Conservation (phyloP, 2,797 vertebrate species). For the Labeo calbasu region DNA sequence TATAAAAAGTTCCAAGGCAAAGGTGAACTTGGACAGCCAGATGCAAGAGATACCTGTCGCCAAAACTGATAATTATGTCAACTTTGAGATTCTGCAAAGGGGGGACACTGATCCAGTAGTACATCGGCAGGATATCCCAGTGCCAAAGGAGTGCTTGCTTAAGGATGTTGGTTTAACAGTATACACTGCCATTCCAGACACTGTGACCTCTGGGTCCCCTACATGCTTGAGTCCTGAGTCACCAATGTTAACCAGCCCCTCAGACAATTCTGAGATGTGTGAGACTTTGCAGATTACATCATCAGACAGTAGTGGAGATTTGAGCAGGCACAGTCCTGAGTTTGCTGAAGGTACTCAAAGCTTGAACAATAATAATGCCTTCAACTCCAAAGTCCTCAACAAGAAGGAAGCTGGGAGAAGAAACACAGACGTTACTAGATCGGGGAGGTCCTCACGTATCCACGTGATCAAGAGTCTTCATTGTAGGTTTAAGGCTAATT, state of each 20-base stretch:
- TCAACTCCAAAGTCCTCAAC: conserved; percentile 38
- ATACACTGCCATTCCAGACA: conserved; percentile 68
- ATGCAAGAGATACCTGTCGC: conserved; percentile 56
- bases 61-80: conserved; percentile 58
- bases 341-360: conserved; percentile 39
- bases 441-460: conserved; percentile 44
- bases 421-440: conserved; percentile 7
- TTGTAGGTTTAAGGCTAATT: conserved; percentile 54
- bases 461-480: conserved; percentile 46
- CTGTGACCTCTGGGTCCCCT: conserved; percentile 73
- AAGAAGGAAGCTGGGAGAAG: conserved; percentile 32
- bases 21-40: conserved; percentile 58
- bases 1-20: conserved; percentile 59
- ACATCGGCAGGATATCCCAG: conserved; percentile 78
- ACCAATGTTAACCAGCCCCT: conserved; percentile 72
- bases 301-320: conserved; percentile 63
- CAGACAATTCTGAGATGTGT: conserved; percentile 65
- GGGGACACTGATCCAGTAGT: conserved; percentile 59
- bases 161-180: conserved; percentile 81
- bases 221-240: conserved; percentile 73
- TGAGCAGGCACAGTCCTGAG: conserved; percentile 57
- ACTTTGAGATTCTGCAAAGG: conserved; percentile 54
- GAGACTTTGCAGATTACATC: conserved; percentile 63
- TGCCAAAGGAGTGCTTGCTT: conserved; percentile 79
- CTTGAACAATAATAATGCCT: conserved; percentile 38